Conservation (phyloP, 2,797 vertebrate species). For the Oryzias dopingdopingensis region DNA sequence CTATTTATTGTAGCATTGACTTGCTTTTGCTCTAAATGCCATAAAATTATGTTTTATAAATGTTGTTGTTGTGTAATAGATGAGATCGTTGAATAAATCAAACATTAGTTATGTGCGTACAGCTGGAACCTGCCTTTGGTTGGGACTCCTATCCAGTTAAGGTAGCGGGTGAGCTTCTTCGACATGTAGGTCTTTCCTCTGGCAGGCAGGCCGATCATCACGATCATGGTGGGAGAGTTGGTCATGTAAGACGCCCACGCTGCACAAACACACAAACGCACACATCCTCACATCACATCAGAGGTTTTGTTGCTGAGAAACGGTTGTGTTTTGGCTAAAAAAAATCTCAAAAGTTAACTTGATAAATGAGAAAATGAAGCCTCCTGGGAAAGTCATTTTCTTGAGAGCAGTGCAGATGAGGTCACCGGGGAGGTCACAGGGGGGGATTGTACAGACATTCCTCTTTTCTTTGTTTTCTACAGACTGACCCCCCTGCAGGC, state of each 20-base stretch:
- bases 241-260: constrained; percentile 98
- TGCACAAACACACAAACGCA: constrained; percentile 53
- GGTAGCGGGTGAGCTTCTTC: constrained; percentile 96
- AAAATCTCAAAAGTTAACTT: too few relatives aligned
- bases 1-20: too few relatives aligned
- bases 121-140: constrained; percentile 84
- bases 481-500: not conserved
- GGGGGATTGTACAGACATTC: not conserved
- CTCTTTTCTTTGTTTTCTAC: not conserved
- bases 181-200: constrained; percentile 96
- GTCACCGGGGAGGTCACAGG: constrained; percentile 8
- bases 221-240: constrained; percentile 92
- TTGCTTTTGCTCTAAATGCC: too few relatives aligned
- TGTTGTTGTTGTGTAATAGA: too few relatives aligned
- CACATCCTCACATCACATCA: not conserved
- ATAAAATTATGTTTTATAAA: too few relatives aligned
- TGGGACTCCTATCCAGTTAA: constrained; percentile 98
- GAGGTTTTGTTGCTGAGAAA: not conserved
- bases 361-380: constrained; percentile 15
- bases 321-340: too few relatives aligned
- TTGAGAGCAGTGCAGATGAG: constrained; percentile 10
- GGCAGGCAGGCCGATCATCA: constrained; percentile 95
- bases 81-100: too few relatives aligned
- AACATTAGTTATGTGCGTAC: too few relatives aligned
- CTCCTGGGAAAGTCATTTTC: constrained; percentile 32